These are phyloP conservation scores for Ophiothrix spiculata DNA, from an alignment of 35 echinoderm and acorn worm genomes.

Conservation along the genomic window DNA sequence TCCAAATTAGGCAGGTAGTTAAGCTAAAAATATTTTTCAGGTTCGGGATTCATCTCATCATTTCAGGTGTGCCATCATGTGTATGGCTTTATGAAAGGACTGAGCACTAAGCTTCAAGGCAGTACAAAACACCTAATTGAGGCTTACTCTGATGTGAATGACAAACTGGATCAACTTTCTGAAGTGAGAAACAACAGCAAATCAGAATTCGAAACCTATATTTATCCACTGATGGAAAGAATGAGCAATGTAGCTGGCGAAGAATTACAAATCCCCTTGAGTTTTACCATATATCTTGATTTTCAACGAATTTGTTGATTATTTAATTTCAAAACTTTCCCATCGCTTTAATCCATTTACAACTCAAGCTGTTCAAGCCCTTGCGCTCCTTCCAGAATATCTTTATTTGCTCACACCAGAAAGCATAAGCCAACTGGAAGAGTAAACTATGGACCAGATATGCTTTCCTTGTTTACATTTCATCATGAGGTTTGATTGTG, in stretches of 20 bases:
- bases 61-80: not conserved
- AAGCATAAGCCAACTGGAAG: not conserved
- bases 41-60: not conserved
- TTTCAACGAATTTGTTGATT: constrained; percentile 41
- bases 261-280: not conserved
- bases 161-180: not conserved
- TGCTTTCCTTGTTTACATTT: constrained; percentile 1
- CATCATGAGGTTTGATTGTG: constrained; percentile 40
- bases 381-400: constrained; percentile 24
- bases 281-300: constrained; percentile 13
- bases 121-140: not conserved
- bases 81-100: constrained; percentile 5
- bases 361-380: constrained; percentile 8
- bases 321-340: constrained; percentile 1
- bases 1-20: not conserved
- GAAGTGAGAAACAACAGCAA: constrained; percentile 13
- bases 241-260: constrained; percentile 7
- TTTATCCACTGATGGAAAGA: not conserved
- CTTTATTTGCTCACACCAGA: not conserved
- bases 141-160: not conserved
- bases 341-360: constrained; percentile 12
- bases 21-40: not conserved
- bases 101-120: not conserved
- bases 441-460: constrained; percentile 22
- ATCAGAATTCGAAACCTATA: not conserved